Conservation (phyloP, 2,113 vertebrate species). For the Percina caprodes region DNA sequence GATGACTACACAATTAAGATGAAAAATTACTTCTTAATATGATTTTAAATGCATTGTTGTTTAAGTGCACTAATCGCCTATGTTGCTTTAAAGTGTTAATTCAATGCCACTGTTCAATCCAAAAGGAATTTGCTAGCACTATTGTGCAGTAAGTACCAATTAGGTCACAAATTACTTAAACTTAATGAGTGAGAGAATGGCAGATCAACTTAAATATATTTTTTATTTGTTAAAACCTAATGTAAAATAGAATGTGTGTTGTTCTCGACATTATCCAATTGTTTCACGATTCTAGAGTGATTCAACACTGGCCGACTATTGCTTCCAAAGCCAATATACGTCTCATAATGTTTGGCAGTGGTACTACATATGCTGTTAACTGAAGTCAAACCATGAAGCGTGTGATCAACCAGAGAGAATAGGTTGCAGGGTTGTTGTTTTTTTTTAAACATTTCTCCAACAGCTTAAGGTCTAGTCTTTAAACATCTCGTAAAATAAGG, state of each 20-base stretch:
- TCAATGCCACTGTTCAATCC: constrained; percentile 73
- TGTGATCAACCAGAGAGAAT: constrained; percentile 45
- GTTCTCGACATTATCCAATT: constrained; percentile 34
- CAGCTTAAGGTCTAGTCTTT: constrained; percentile 9
- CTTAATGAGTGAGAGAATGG: constrained; percentile 76
- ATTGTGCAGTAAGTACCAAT: constrained; percentile 77
- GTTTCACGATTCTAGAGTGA: constrained; percentile 1
- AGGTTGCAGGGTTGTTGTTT: constrained; percentile 11
- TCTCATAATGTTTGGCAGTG: constrained; percentile 10
- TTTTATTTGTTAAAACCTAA: constrained; percentile 35
- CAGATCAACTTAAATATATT: constrained; percentile 57
- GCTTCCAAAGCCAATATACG: constrained; percentile 11
- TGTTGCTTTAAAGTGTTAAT: constrained; percentile 78
- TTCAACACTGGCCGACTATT: background rate
- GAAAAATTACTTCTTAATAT: constrained; percentile 66
- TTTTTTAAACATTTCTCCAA: constrained; percentile 30
- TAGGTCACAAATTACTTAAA: constrained; percentile 77
- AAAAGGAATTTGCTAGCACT: constrained; percentile 77
- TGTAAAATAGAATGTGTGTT: constrained; percentile 25
- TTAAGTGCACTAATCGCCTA: constrained; percentile 73
- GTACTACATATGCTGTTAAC: constrained; percentile 42
- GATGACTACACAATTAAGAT: constrained; percentile 71
- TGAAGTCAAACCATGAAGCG: constrained; percentile 44
- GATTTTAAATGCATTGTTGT: constrained; percentile 76
- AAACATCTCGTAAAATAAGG: constrained; percentile 31